Conservation (phyloP, 2,113 vertebrate genomes). For the Rousettus leschenaultii region DNA sequence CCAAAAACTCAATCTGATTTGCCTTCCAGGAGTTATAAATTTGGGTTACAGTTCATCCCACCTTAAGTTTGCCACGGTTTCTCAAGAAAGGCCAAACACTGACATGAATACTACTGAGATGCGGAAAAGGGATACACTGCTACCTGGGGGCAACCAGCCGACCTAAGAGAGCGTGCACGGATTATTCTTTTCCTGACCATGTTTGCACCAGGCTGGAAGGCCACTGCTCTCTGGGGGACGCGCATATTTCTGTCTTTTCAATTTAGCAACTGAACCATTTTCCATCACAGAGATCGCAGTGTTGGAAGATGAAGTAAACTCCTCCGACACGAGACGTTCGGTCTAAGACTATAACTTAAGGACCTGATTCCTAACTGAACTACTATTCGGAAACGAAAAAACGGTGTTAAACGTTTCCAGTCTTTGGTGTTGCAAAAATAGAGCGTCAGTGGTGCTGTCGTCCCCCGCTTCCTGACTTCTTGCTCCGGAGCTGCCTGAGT, state of each 20-base stretch:
- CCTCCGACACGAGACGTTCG: neutral
- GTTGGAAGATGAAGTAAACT: neutral
- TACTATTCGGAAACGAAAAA: neutral
- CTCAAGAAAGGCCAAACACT: neutral
- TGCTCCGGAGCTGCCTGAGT: neutral
- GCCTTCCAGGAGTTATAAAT: neutral
- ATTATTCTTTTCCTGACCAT: neutral
- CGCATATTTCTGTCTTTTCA: conserved; percentile 8
- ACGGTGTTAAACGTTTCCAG: neutral
- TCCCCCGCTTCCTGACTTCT: neutral
- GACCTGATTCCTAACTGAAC: neutral
- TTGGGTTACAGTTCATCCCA: neutral
- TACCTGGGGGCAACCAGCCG: neutral
- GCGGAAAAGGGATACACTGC: neutral
- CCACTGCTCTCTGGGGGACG: neutral
- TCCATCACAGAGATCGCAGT: neutral
- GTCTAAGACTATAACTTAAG: neutral
- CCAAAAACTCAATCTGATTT: neutral
- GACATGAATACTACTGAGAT: neutral
- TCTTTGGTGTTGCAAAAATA: neutral
- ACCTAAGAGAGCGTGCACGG: neutral
- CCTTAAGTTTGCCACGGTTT: neutral
- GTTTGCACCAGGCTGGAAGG: neutral
- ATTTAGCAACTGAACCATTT: neutral
- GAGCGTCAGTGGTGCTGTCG: neutral